Percentiles rank a stretch among this genome's conserved stretches.
These are phyloP conservation scores for Phenganax subtilis DNA, from an alignment of 92 coral and sea anemone species.

Conservation along the genomic window DNA sequence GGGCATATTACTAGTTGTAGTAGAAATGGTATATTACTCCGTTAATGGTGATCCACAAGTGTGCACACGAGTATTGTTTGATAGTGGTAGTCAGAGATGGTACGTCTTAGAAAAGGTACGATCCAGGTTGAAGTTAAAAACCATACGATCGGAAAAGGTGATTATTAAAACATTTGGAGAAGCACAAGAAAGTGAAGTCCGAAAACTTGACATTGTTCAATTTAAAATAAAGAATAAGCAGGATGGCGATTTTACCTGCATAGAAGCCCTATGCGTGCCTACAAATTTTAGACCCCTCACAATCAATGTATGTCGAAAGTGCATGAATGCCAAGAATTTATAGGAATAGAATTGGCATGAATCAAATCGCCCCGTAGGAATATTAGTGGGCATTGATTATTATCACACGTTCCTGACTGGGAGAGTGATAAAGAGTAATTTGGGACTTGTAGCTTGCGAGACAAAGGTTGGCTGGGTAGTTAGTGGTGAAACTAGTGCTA, in stretches of 20 bases:
- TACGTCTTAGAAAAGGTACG: constrained; percentile 11
- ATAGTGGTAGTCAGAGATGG: constrained; percentile 9
- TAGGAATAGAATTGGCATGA: neutral
- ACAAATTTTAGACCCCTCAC: constrained; percentile 16
- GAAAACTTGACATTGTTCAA: constrained; percentile 1
- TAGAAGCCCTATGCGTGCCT: constrained; percentile 23
- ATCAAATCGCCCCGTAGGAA: neutral
- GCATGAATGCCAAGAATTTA: neutral
- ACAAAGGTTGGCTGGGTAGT: constrained; percentile 27
- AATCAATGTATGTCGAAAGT: neutral
- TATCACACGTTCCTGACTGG: constrained; percentile 21
- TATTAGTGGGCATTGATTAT: constrained; percentile 13
- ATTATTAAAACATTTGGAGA: constrained; percentile 22
- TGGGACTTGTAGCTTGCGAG: constrained; percentile 11
- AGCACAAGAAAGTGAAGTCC: neutral
- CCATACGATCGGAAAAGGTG: constrained; percentile 4
- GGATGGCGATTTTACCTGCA: neutral
- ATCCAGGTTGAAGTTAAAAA: neutral
- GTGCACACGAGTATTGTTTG: neutral
- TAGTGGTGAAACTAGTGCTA: too few species aligned
- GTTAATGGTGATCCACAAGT: neutral
- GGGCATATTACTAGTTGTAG: neutral
- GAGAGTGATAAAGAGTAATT: neutral
- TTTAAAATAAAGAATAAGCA: constrained; percentile 16
- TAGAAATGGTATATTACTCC: neutral